Evolutionary conservation across 2,113 vertebrate genomes (phyloP).

Genomic region (Microtus montanus): DNA sequence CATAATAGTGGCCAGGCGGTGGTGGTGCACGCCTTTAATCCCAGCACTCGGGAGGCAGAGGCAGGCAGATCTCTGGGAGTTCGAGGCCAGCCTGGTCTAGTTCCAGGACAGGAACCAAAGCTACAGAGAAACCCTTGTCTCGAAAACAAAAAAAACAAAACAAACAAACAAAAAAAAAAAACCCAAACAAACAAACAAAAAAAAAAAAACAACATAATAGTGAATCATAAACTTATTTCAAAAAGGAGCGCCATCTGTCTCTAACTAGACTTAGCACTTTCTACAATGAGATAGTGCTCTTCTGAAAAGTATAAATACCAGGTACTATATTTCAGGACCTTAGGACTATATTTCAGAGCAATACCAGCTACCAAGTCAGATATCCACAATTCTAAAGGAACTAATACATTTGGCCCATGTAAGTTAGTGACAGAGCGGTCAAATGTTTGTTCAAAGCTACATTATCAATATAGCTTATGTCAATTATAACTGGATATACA

Average conservation of each 20-base stretch:
- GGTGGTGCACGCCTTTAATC: no score
- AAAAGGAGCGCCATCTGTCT: neutral
- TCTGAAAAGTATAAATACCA: conserved; percentile 22
- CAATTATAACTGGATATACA: neutral
- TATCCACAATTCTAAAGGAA: conserved; percentile 12
- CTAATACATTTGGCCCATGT: neutral
- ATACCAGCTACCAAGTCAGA: neutral
- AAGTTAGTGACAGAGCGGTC: conserved; percentile 17
- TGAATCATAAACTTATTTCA: conserved; percentile 49
- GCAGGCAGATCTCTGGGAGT: no score
- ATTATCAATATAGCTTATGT: neutral
- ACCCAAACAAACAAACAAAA: no score
- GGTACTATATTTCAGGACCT: neutral
- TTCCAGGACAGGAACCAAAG: no score
- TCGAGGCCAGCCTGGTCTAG: no score
- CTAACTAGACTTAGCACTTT: neutral
- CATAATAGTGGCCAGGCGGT: neutral
- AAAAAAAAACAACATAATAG: neutral
- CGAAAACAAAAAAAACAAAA: no score
- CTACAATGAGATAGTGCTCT: neutral
- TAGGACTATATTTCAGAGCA: conserved; percentile 19
- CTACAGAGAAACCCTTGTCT: no score
- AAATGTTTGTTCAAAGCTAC: conserved; percentile 39
- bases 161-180: no score
- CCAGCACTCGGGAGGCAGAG: no score